Conservation (phyloP, 2,797 vertebrate genomes). For the Acanthurus lineatus region DNA sequence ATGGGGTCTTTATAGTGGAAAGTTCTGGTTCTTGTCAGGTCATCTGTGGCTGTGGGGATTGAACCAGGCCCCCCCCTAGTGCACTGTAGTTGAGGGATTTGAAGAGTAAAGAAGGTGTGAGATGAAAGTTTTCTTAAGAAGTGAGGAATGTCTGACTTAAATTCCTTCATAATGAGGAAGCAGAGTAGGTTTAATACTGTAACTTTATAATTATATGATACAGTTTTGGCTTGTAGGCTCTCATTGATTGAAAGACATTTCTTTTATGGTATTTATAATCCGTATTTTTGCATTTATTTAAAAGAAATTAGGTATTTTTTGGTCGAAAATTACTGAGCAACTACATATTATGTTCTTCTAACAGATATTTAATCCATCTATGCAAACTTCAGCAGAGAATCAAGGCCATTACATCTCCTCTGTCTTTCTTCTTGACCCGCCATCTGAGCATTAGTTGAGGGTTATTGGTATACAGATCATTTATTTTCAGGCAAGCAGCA, state of each 20-base stretch:
- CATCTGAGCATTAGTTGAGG: slow-evolving; percentile 23
- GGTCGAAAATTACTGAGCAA: slow-evolving; percentile 3
- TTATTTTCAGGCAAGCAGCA: slow-evolving; percentile 61
- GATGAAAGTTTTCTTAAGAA: slow-evolving; percentile 61
- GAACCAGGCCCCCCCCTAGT: slow-evolving; percentile 34
- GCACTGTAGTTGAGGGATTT: slow-evolving; percentile 39
- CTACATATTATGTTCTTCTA: not conserved
- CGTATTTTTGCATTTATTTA: slow-evolving; percentile 1
- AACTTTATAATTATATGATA: not conserved
- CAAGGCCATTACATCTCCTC: slow-evolving; percentile 22
- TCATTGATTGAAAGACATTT: not conserved
- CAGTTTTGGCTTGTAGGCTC: not conserved
- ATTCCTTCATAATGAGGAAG: slow-evolving; percentile 35
- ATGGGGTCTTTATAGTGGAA: slow-evolving; percentile 57
- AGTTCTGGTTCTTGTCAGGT: slow-evolving; percentile 63
- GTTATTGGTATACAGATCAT: slow-evolving; percentile 66
- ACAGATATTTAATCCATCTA: slow-evolving; percentile 20
- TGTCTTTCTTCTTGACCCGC: slow-evolving; percentile 17
- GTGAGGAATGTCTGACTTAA: slow-evolving; percentile 34
- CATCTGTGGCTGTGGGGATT: slow-evolving; percentile 46
- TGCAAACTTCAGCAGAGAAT: slow-evolving; percentile 20
- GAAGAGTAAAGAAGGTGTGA: slow-evolving; percentile 21
- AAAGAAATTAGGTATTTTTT: not conserved
- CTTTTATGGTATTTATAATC: slow-evolving; percentile 3
- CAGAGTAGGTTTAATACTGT: not conserved